Evolutionary conservation across 2,797 vertebrate species (phyloP).

Genomic region (Schizopygopsis pylzovi): DNA sequence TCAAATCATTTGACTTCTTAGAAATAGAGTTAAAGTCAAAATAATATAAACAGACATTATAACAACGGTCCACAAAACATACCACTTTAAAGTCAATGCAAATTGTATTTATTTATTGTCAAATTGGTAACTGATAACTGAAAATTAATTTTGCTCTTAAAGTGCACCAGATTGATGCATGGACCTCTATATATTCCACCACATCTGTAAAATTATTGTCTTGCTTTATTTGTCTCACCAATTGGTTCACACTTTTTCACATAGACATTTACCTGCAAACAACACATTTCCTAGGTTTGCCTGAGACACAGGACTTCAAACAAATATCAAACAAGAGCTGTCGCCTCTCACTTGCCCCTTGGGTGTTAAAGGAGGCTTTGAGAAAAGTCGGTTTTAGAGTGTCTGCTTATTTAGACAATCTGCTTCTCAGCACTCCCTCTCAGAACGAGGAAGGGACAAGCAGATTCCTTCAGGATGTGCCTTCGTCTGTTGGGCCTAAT

Average conservation of each 20-base stretch:
- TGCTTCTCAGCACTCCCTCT: background rate
- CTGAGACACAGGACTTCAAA: background rate
- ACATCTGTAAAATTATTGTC: background rate
- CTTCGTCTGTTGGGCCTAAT: background rate
- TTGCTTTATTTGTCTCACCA: background rate
- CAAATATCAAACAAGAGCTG: background rate
- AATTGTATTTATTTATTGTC: background rate
- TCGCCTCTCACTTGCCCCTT: background rate
- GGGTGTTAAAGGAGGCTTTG: background rate
- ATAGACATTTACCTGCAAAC: background rate
- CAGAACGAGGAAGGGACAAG: background rate
- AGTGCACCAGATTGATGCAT: background rate
- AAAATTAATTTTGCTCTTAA: background rate
- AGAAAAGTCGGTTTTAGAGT: background rate
- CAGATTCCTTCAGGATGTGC: background rate
- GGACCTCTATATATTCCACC: background rate
- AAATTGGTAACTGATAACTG: background rate
- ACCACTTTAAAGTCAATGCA: too few species aligned
- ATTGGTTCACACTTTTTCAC: background rate
- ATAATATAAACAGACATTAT: background rate
- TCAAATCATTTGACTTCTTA: background rate
- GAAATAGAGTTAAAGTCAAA: background rate
- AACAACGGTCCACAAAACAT: too few species aligned
- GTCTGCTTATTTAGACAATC: slow-evolving; percentile 21
- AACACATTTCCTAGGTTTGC: background rate